Percentiles rank a stretch among this genome's conserved stretches.
Conservation (phyloP, 53 echinoderm and acorn worm species). For the Astropecten irregularis region DNA sequence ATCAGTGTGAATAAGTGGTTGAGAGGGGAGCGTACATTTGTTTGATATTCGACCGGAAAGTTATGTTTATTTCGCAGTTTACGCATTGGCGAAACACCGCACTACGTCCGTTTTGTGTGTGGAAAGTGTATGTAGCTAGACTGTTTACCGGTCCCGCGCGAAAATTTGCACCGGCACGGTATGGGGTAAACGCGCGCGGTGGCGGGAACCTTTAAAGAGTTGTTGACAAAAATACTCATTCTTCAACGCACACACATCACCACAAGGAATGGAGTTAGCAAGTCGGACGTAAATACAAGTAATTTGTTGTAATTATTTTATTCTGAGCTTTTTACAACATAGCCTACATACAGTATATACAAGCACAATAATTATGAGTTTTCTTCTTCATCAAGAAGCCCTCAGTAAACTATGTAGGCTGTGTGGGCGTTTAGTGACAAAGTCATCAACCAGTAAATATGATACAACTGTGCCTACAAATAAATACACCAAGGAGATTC, state of each 20-base stretch:
- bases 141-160: neutral
- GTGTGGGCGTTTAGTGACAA: constrained; percentile 5
- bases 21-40: neutral
- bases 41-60: neutral
- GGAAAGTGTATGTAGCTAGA: neutral
- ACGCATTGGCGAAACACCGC: neutral
- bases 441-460: neutral
- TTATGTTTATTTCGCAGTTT: neutral
- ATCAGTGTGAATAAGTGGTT: neutral
- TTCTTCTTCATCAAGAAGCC: constrained; percentile 9
- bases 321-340: neutral
- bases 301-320: neutral
- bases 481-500: neutral
- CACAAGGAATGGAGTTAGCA: neutral
- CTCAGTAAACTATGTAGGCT: constrained; percentile 2
- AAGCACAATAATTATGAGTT: neutral
- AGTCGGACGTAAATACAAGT: neutral
- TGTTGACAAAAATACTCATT: no score
- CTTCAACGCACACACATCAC: no score
- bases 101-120: neutral
- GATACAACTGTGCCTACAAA: constrained; percentile 1
- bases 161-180: neutral
- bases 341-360: neutral
- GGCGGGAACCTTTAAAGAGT: neutral
- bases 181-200: neutral